These are phyloP conservation scores for Zalophus californianus DNA, from an alignment of 2,797 vertebrate genomes.

Conservation along the genomic window DNA sequence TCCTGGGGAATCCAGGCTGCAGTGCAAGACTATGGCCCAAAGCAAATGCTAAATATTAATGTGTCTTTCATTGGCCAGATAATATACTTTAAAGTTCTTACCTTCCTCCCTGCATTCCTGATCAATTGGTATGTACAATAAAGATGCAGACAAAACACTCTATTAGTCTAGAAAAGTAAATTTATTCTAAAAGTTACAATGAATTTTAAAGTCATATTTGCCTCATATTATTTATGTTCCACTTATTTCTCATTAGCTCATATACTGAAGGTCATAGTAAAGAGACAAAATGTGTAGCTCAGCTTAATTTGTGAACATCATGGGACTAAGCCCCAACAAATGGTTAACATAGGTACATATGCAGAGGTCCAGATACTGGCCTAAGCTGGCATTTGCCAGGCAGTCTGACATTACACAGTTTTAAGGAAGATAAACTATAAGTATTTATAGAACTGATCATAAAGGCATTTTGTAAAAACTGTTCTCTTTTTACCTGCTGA, in stretches of 20 bases:
- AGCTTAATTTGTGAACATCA: neutral
- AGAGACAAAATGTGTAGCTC: neutral
- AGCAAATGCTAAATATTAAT: neutral
- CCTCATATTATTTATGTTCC: neutral
- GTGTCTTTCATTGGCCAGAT: neutral
- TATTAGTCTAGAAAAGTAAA: neutral
- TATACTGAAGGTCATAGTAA: neutral
- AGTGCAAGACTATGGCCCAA: neutral
- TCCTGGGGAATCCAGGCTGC: neutral
- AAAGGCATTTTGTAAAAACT: constrained; percentile 69
- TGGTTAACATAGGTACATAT: neutral
- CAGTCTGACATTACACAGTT: neutral
- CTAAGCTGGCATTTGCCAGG: neutral
- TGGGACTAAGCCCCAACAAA: fast-evolving
- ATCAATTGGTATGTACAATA: neutral
- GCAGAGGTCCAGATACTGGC: neutral
- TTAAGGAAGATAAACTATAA: constrained; percentile 65
- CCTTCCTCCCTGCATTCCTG: neutral
- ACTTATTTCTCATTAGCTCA: neutral
- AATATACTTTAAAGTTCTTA: neutral
- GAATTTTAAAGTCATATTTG: neutral
- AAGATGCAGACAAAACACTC: neutral
- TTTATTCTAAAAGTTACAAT: neutral
- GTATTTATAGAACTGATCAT: constrained; percentile 62
- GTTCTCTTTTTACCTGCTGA: constrained; percentile 60